Conservation (phyloP, 2,888 invertebrate species). For the Drosophila suboccidentalis region DNA sequence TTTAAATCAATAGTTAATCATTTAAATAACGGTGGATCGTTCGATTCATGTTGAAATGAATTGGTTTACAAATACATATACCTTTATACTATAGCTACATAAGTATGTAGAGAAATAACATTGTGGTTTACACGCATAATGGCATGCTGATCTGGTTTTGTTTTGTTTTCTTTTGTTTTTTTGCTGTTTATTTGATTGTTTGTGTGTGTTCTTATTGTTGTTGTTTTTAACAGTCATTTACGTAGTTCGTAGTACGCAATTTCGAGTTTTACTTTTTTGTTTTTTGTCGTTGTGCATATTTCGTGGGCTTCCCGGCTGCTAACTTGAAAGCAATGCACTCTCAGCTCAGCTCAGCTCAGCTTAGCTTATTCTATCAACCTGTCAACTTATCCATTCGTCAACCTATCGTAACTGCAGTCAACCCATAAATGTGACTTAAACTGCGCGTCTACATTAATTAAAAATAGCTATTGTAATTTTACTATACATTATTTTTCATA, state of each 20-base stretch:
- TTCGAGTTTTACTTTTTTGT: slow-evolving; percentile 39
- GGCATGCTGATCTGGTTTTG: slow-evolving; percentile 5
- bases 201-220: slow-evolving; percentile 11
- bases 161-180: slow-evolving; percentile 7
- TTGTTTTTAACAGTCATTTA: slow-evolving; percentile 18
- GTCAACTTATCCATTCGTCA: slow-evolving; percentile 9
- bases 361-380: slow-evolving; percentile 20
- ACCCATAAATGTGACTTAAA: slow-evolving; percentile 51
- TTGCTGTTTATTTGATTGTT: not conserved
- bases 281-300: slow-evolving; percentile 44
- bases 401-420: slow-evolving; percentile 26
- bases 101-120: slow-evolving; percentile 56
- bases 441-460: slow-evolving; percentile 44
- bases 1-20: slow-evolving; percentile 68
- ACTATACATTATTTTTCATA: slow-evolving; percentile 62
- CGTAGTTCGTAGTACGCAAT: not conserved
- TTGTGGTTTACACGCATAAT: slow-evolving; percentile 27
- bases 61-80: slow-evolving; percentile 54
- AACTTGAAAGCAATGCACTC: slow-evolving; percentile 32
- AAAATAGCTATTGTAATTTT: slow-evolving; percentile 54
- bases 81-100: slow-evolving; percentile 49
- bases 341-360: slow-evolving; percentile 18
- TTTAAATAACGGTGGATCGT: slow-evolving; percentile 84
- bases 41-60: slow-evolving; percentile 80
- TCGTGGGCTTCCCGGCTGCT: slow-evolving; percentile 3